Conservation (phyloP, 2,797 vertebrate species). For the Oreochromis grahami region DNA sequence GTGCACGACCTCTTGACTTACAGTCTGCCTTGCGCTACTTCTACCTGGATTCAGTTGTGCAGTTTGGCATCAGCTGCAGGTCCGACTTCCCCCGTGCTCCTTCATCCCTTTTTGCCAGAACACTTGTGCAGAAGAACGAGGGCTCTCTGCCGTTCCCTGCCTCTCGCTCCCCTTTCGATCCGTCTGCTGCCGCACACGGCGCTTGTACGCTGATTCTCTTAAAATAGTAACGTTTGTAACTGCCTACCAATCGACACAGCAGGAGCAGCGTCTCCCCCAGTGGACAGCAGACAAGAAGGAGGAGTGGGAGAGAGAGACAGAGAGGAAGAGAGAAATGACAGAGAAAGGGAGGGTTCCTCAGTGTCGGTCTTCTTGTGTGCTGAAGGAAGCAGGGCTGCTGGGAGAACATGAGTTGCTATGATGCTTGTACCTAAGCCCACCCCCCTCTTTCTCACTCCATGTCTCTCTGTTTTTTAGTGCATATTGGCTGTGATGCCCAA, state of each 20-base stretch:
- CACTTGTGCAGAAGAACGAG: conserved; percentile 28
- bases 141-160: conserved; percentile 39
- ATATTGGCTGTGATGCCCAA: conserved; percentile 2
- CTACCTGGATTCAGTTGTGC: conserved; percentile 9
- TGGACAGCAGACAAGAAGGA: conserved; percentile 31
- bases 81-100: conserved; percentile 25
- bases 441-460: conserved; percentile 10
- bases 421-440: conserved; percentile 47
- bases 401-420: conserved; percentile 55
- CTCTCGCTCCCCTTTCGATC: conserved; percentile 19
- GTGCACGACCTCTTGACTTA: conserved; percentile 7
- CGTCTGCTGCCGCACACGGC: conserved; percentile 6
- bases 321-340: neutral
- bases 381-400: conserved; percentile 38
- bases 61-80: conserved; percentile 25
- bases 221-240: conserved; percentile 74
- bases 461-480: neutral
- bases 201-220: conserved; percentile 39
- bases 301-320: neutral
- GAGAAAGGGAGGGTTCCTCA: conserved; percentile 16
- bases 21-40: neutral
- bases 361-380: conserved; percentile 33
- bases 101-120: conserved; percentile 18
- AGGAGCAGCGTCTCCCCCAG: conserved; percentile 33
- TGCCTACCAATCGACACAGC: conserved; percentile 57